phyloP scores from a whole-genome alignment of 2,888 invertebrate species.

The Drosophila histrio region DNA sequence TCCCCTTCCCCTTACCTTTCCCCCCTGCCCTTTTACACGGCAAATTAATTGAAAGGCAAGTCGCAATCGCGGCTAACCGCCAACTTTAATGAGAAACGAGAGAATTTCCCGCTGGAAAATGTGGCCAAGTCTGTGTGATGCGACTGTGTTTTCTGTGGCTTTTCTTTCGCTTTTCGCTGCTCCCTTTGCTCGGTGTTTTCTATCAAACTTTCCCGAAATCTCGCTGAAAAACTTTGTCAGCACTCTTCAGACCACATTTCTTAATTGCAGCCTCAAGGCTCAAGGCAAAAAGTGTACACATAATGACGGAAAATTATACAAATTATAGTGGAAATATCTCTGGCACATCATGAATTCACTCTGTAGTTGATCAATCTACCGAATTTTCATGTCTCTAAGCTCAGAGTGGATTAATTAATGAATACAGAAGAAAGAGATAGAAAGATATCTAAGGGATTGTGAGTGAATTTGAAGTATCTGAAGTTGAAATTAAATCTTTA shows the following conservation, averaged over 20 bases:
- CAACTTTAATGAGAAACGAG: slow-evolving; percentile 56
- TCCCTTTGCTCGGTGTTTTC: not conserved
- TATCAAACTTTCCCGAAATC: not conserved
- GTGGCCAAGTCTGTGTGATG: slow-evolving; percentile 15
- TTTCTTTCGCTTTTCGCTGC: not conserved
- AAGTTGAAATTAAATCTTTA: not conserved
- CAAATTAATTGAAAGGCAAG: slow-evolving; percentile 56
- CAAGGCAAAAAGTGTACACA: slow-evolving; percentile 19
- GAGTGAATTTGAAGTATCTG: not conserved
- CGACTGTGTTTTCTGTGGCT: slow-evolving; percentile 23
- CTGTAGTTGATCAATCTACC: slow-evolving; percentile 10
- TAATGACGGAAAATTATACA: slow-evolving; percentile 45
- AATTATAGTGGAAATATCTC: slow-evolving; percentile 33
- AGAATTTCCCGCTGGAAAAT: slow-evolving; percentile 14
- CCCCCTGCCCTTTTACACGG: not conserved
- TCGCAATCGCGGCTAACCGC: slow-evolving; percentile 12
- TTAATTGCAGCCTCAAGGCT: slow-evolving; percentile 52
- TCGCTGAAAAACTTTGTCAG: slow-evolving; percentile 6
- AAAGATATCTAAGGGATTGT: not conserved
- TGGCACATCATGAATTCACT: slow-evolving; percentile 20
- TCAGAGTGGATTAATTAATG: not conserved
- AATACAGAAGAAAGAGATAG: no score
- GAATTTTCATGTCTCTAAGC: not conserved
- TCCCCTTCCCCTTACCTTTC: not conserved
- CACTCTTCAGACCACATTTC: slow-evolving; percentile 14